Evolutionary conservation across 2,113 vertebrate genomes (phyloP), one percentile per base, ranked within the genome.

Genomic region (Amazona vittata): DNA sequence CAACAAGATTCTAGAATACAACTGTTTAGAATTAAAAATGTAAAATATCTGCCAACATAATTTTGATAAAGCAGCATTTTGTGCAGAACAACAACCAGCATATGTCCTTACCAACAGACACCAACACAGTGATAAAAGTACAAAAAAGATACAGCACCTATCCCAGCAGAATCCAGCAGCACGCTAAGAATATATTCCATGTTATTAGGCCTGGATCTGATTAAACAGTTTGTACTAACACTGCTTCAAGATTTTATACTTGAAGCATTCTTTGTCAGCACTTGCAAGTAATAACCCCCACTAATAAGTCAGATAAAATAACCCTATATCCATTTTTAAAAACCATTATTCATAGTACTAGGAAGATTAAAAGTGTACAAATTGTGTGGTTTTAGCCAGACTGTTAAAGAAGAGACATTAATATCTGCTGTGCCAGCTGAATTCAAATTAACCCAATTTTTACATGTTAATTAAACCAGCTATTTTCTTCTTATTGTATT

Each of bases 401-500:
- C 89, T 93, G 96, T 92, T 96, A 93, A 93, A 96, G 79, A 95
- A 94, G 90, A 97, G 87, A 97, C 97, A 96, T 97, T 98, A 98
- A 97, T 98, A 98, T 98, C 97, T 97, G 92, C 98, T 97, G 97
- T 97, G 96, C 97, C 96, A 97, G 98, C 98, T 98, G 96, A 98
- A 99, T 98, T 98, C 97, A 98, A 99, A 99, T 98, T 98, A 98
- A 98, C 98, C 98, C 98, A 98, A 98, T 98, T 98, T 98, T 98
- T 98, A 98, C 97, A 98, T 98, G 98, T 98, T 98, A 98, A 98
- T 99, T 98, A 98, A 98, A 98, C 98, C 98, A 97, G 98, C 98
- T 98, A 99, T 99, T 98, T 98, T 98, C 98, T 98, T 98, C 98
- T 98, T 98, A 98, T 99, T 98, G 99, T 99, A 99, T 98, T 98